Evolutionary conservation across 2,113 vertebrate species (phyloP).

Genomic region (Phaetusa simplex): DNA sequence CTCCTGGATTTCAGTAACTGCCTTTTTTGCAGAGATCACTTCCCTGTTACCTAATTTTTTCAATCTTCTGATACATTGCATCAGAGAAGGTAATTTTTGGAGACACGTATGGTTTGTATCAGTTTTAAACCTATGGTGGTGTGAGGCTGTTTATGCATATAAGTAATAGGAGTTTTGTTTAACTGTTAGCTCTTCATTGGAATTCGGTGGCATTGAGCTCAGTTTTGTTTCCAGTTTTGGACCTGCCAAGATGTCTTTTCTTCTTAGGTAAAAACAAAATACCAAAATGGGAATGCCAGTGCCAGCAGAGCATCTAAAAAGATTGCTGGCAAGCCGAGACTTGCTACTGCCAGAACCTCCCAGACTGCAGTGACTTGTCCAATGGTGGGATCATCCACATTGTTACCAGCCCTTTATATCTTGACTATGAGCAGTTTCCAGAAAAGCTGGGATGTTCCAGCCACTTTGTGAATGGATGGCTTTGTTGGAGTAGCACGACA

Average conservation of each 20-base stretch:
- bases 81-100: not conserved
- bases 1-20: not conserved
- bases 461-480: not conserved
- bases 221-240: not conserved
- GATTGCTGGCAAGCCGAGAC: not conserved
- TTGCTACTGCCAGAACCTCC: not conserved
- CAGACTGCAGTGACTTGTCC: not conserved
- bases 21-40: not conserved
- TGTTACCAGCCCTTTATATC: not conserved
- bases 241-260: not conserved
- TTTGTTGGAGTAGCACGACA: not conserved
- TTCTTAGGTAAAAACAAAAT: not conserved
- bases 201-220: not conserved
- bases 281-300: not conserved
- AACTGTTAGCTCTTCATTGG: not conserved
- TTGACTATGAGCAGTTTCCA: not conserved
- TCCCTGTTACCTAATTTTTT: not conserved
- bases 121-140: not conserved
- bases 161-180: not conserved
- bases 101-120: not conserved
- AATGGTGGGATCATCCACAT: not conserved
- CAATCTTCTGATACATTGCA: not conserved
- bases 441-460: not conserved
- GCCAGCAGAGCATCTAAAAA: not conserved
- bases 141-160: rapidly evolving